Percentiles rank a stretch among this genome's conserved stretches.
phyloP scores from a whole-genome alignment of 2,797 vertebrate species.

The Lepus townsendii region DNA sequence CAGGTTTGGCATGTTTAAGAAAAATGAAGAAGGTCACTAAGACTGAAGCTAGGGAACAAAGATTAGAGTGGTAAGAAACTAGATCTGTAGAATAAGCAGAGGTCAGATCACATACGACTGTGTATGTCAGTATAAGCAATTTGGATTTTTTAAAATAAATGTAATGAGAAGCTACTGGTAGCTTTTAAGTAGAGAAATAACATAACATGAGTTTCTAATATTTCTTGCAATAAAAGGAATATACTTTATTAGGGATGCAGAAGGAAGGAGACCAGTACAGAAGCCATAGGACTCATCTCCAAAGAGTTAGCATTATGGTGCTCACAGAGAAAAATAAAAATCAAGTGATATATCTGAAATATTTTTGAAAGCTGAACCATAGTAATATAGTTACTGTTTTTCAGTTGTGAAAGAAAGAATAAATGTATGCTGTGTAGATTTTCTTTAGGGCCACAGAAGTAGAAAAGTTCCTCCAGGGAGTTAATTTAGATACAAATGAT shows the following conservation, averaged over 20 bases:
- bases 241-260: neutral
- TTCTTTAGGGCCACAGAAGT: neutral
- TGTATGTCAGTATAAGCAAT: neutral
- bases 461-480: neutral
- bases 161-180: neutral
- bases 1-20: neutral
- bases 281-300: neutral
- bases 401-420: neutral
- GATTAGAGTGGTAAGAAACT: neutral
- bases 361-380: neutral
- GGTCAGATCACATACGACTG: neutral
- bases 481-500: slow-evolving; percentile 12
- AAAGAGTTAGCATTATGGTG: neutral
- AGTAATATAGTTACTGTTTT: neutral
- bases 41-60: neutral
- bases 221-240: neutral
- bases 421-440: neutral
- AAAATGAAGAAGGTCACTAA: neutral
- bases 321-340: neutral
- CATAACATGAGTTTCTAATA: neutral
- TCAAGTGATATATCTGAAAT: neutral
- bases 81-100: neutral
- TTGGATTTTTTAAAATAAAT: slow-evolving; percentile 3
- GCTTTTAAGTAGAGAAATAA: neutral
- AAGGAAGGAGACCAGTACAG: neutral